These are phyloP conservation scores for Patella pellucida DNA, from an alignment of 2,888 invertebrate species.

Conservation along the genomic window DNA sequence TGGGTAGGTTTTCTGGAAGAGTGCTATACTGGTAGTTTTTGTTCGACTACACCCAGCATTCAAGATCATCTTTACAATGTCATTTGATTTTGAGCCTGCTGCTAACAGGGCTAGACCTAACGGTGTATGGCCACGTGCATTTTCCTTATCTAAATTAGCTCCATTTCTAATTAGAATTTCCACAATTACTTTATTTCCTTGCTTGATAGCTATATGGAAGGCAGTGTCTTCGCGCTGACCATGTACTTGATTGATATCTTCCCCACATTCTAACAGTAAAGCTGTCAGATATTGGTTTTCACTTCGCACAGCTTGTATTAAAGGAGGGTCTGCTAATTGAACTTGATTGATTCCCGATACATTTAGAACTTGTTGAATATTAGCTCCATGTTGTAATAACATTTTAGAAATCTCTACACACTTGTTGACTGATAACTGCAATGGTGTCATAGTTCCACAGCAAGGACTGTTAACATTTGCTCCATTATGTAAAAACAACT, in stretches of 20 bases:
- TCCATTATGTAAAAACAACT: constrained; percentile 41
- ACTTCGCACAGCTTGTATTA: constrained; percentile 43
- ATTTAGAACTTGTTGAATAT: constrained; percentile 40
- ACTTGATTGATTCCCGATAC: constrained; percentile 33
- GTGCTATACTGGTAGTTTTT: constrained; percentile 38
- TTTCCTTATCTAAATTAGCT: constrained; percentile 42
- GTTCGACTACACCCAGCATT: constrained; percentile 39
- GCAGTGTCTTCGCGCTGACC: constrained; percentile 39
- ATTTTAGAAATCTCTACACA: constrained; percentile 41
- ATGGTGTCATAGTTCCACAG: constrained; percentile 41
- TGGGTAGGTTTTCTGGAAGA: constrained; percentile 41
- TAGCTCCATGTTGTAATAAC: constrained; percentile 46
- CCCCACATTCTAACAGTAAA: constrained; percentile 45
- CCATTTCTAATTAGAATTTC: constrained; percentile 44
- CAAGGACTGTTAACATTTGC: constrained; percentile 41
- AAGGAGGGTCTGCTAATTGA: constrained; percentile 35
- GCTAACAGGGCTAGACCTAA: constrained; percentile 42
- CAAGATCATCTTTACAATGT: constrained; percentile 36
- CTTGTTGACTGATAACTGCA: constrained; percentile 48
- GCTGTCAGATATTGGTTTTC: constrained; percentile 40
- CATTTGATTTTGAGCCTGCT: constrained; percentile 17
- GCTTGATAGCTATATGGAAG: constrained; percentile 42
- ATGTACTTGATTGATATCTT: constrained; percentile 44
- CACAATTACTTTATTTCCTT: constrained; percentile 39
- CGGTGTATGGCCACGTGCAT: constrained; percentile 39